Evolutionary conservation across 2,797 vertebrate species (phyloP), one percentile per base, ranked within the genome.

Genomic region (Gobionotothen gibberifrons): DNA sequence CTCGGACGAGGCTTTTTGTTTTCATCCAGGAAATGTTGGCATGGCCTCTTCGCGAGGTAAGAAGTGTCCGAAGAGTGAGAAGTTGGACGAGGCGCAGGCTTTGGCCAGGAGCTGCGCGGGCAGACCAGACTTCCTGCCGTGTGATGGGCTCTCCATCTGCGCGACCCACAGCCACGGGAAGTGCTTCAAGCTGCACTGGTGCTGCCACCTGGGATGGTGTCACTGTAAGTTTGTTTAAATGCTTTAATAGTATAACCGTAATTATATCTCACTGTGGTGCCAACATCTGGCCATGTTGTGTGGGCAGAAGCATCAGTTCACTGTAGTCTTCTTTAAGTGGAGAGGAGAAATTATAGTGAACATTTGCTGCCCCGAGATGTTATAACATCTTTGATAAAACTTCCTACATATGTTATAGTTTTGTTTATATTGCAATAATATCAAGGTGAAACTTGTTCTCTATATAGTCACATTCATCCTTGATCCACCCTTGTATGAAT

Each of bases 161-260:
- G 96, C 97, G 59, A 99, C 97, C 58, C 98, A 99, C 95, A 99
- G 97, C 93, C 98, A 99, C 74, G 98, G 98, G 85, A 98, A 97
- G 94, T 99, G 98, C 95, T 99, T 98, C 95, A 98, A 97, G 90
- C 97, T 99, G 88, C 98, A 99, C 95, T 99, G 98, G 98, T 99
- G 98, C 95, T 99, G 98, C 90, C 97, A 98, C 94, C 93, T 99
- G 85, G 98, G 98, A 88, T 99, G 98, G 98, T 99, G 98, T 91
- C 98, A 99, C 96, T 99, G 98, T 99, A 94, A 99, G 98, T 98
- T 90, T 14, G 15, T 53, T 59, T 72, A 11, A 19, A 9, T 44
- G 58, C 2, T 71, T 67, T 57, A 42, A 60, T 36, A 57, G 22
- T 8, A 2, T 43, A 3, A 14, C 21, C 49, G 60, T 1, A 70